Evolutionary conservation across 1,140 invertebrate species (phyloP).

Genomic region (Cyclargus thomasi): DNA sequence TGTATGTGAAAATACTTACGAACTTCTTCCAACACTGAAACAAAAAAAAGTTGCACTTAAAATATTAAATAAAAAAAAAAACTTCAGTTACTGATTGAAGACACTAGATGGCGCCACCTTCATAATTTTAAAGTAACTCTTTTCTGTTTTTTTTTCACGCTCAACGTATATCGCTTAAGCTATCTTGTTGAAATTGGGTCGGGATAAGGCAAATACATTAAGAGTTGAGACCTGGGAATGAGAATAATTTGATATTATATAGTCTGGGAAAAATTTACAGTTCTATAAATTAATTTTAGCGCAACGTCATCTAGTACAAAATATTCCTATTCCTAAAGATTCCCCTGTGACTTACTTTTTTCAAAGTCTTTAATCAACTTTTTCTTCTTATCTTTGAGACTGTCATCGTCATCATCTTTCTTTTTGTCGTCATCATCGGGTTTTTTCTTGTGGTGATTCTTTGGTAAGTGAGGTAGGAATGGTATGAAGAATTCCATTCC

Average conservation of each 20-base stretch:
- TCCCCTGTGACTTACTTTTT: constrained; percentile 29
- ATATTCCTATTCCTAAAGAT: too few relatives aligned
- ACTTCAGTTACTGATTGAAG: too few relatives aligned
- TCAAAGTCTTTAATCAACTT: constrained; percentile 27
- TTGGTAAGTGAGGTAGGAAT: not conserved
- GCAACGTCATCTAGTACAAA: too few relatives aligned
- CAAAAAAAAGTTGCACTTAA: constrained; percentile 29
- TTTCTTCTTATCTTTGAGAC: constrained; percentile 27
- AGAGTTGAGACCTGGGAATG: too few relatives aligned
- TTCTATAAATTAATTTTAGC: too few relatives aligned
- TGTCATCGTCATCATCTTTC: constrained; percentile 22
- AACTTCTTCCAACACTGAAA: constrained; percentile 35
- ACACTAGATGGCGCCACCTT: not conserved
- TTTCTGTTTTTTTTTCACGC: too few relatives aligned
- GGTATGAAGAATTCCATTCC: not conserved
- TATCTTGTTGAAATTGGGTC: too few relatives aligned
- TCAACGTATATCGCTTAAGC: too few relatives aligned
- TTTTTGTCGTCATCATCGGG: not conserved
- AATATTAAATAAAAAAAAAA: not conserved
- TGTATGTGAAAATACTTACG: constrained; percentile 26
- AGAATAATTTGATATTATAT: too few relatives aligned
- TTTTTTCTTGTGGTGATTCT: not conserved
- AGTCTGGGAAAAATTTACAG: too few relatives aligned
- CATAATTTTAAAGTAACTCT: not conserved
- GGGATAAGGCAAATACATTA: too few relatives aligned